Base-by-base conservation (phyloP, 2,797 vertebrate species). In the Muscicapa striata region DNA sequence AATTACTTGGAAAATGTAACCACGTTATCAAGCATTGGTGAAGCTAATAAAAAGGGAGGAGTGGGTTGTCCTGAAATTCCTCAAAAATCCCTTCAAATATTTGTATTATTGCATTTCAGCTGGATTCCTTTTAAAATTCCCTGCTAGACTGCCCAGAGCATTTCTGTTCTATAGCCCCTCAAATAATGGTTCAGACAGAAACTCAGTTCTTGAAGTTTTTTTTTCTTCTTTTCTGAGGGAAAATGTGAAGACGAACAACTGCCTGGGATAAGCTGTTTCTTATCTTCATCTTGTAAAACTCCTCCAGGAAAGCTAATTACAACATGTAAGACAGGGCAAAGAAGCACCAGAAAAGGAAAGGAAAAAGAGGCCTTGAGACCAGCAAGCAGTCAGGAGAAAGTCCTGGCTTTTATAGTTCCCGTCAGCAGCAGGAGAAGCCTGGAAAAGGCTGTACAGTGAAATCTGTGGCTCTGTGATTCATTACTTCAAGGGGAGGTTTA, bases 261-360 rank as follows among this genome's bases (percentile, higher is more conserved):
- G n/a, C 73, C 57, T 57, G 43, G 84, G 75, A 82, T 92, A 94
- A 91, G 52, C 67, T 81, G 1, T 66, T 90, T 27, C 89, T 96
- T 94, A 94, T 91, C 89, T 93, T 90, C 69, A 40, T 91, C 86
- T 94, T 78, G 84, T 94, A 95, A 94, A 96, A 95, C 24, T 52
- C 46, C 84, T 55, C 61, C 84, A 89, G 46, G 43, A 96, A 85
- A 62, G 36, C 82, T 95, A 90, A 91, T 96, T 95, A 91, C 79
- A 82, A 81, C 89, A 75, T 59, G 24, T 87, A 40, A 77, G 49
- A 57, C 55, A 36, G 61, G 91, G 49, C 43, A 68, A 67, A 78
- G 84, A 70, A 92, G 63, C 52, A 70, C 82, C 91, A 94, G 86
- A 94, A 94, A 96, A 92, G 85, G 74, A 93, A 91, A 84, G 62